These are phyloP conservation scores for Macrobrachium nipponense DNA, from an alignment of 1,140 invertebrate genomes.

Conservation along the genomic window DNA sequence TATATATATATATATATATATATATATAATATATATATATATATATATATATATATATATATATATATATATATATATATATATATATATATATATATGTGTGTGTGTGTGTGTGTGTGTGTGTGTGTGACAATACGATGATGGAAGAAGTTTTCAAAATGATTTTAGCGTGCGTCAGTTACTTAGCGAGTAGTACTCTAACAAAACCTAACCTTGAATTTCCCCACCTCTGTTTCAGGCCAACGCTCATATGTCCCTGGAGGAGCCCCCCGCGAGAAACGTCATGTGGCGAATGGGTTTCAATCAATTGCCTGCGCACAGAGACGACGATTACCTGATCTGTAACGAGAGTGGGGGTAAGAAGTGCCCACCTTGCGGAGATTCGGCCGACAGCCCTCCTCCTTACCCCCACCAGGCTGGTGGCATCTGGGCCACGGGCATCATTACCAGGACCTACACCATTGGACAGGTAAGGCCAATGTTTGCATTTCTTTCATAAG, in stretches of 20 bases:
- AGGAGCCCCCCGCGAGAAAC: slow-evolving; percentile 61
- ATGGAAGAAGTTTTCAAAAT: too few species aligned
- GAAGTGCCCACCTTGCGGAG: slow-evolving; percentile 60
- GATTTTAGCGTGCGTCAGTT: too few species aligned
- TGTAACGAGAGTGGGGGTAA: slow-evolving; percentile 30
- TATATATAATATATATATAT: slow-evolving; percentile 14
- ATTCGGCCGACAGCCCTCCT: slow-evolving; percentile 30
- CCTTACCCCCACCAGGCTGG: slow-evolving; percentile 60
- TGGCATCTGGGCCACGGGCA: slow-evolving; percentile 62
- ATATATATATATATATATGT: slow-evolving; percentile 9
- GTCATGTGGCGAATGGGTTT: slow-evolving; percentile 60
- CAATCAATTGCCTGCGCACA: slow-evolving; percentile 43
- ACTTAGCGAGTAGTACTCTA: too few species aligned
- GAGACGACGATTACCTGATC: slow-evolving; percentile 60
- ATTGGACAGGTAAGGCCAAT: slow-evolving; percentile 55
- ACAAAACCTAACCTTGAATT: too few species aligned
- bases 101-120: not conserved
- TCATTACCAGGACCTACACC: slow-evolving; percentile 62
- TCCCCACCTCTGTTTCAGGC: slow-evolving; percentile 13
- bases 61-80: slow-evolving; percentile 20
- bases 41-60: slow-evolving; percentile 20
- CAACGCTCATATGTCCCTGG: slow-evolving; percentile 38
- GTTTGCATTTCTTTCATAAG: too few species aligned
- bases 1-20: not conserved
- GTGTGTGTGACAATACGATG: too few species aligned